Evolutionary conservation across 2,888 invertebrate species (phyloP).

Genomic region (Gastracanthus pulcherrimus): DNA sequence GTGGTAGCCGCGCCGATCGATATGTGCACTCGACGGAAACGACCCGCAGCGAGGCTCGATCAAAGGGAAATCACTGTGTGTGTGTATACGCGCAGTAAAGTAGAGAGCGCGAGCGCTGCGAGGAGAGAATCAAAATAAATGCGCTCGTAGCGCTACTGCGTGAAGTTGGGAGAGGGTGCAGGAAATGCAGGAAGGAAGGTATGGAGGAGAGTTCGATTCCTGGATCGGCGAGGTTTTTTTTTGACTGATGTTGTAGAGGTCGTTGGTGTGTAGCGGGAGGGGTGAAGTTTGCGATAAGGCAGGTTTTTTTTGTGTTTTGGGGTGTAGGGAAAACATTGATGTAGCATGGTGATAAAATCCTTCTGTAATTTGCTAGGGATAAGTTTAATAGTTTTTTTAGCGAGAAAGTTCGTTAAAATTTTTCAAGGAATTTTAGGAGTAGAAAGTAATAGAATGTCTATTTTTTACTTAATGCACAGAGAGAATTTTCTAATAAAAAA

Average conservation of each 20-base stretch:
- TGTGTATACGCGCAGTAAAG: too few species aligned
- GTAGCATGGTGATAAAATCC: not conserved
- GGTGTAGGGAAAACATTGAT: not conserved
- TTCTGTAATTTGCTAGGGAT: not conserved
- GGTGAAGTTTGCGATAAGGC: not conserved
- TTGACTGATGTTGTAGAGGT: not conserved
- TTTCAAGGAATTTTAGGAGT: too few species aligned
- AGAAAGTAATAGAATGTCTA: too few species aligned
- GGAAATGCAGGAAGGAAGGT: not conserved
- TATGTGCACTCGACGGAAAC: constrained; percentile 74
- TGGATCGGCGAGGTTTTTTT: not conserved
- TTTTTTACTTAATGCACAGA: too few species aligned
- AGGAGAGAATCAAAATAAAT: constrained; percentile 44
- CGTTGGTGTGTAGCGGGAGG: not conserved
- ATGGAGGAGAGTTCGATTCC: not conserved
- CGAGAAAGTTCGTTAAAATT: too few species aligned
- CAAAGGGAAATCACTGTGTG: constrained; percentile 69
- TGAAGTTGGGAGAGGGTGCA: not conserved
- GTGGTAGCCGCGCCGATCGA: constrained; percentile 69
- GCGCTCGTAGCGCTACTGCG: not conserved
- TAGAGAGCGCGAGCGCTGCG: too few species aligned
- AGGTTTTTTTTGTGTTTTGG: not conserved
- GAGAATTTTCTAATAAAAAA: too few species aligned
- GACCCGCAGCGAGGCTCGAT: constrained; percentile 70
- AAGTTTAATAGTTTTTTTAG: too few species aligned